Evolutionary conservation across 2,113 vertebrate genomes (phyloP).

Genomic region (Capreolus pygargus): DNA sequence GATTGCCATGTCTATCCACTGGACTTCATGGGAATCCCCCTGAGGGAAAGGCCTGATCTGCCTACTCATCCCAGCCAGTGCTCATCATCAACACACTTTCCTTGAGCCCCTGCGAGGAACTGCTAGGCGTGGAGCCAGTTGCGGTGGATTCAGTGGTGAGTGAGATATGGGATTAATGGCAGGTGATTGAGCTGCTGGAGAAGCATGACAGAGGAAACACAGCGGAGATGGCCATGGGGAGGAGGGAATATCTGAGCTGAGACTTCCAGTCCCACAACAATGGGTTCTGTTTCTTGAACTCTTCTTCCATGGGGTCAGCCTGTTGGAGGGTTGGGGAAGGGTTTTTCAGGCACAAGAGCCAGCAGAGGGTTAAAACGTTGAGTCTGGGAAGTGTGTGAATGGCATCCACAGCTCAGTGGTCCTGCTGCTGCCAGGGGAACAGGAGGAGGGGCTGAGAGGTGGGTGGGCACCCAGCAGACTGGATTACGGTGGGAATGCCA

Average conservation of each 20-base stretch:
- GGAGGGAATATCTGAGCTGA: too few species aligned
- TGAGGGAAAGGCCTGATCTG: not conserved
- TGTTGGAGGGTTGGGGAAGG: not conserved
- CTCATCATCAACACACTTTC: too few species aligned
- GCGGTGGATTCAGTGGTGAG: rapidly evolving
- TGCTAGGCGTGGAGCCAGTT: not conserved
- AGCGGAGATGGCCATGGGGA: not conserved
- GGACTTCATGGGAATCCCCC: not conserved
- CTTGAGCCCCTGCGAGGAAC: too few species aligned
- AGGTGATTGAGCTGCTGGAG: not conserved
- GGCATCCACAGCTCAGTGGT: not conserved
- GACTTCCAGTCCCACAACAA: not conserved
- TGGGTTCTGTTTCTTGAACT: not conserved
- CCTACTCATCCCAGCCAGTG: not conserved
- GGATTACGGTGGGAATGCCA: not conserved
- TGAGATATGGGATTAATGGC: not conserved
- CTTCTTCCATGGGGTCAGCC: not conserved
- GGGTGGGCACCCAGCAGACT: too few species aligned
- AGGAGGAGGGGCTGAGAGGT: not conserved
- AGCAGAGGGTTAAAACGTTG: not conserved
- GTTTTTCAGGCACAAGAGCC: not conserved
- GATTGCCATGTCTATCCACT: not conserved
- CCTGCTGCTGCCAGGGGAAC: not conserved
- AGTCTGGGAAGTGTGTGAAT: too few species aligned
- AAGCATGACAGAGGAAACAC: not conserved